Base-by-base conservation (phyloP, 2,113 vertebrate genomes). In the Hippocampus zosterae region DNA sequence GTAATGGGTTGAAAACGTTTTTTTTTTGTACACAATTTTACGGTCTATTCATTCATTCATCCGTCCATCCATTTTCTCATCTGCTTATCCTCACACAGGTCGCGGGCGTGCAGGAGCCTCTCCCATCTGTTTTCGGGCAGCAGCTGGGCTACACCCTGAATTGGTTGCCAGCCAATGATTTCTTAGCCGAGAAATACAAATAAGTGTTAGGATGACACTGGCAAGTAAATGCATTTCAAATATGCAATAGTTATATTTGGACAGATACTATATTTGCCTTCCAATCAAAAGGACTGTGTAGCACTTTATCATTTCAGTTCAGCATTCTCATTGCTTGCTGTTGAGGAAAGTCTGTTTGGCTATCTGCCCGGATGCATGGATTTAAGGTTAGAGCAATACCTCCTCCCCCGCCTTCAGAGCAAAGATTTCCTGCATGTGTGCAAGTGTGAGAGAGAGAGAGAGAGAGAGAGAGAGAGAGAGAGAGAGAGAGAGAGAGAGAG, bases 321-420 rank as follows among this genome's bases (percentile, higher is more conserved):
- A 65, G n/a, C 70, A 61, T 70, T 72, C 62, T 71, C 72, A 74
- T 74, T 73, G 71, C 52, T 71, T 81, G 68, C 86, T 86, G 74
- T 66, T 72, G 74, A 83, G 79, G 81, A 83, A 82, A 87, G 77
- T 85, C 80, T 78, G 78, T 69, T 86, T 90, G 87, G 87, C 76
- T 78, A 74, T 75, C 84, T 80, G 82, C 88, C 87, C 77, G 89
- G 84, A 89, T 84, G 80, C 82, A 85, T 85, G 80, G 82, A 85
- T 87, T 87, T 89, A 86, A 89, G 75, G 79, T 71, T 70, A 44
- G 60, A 74, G 59, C 18, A 16, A 63, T 27, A 37, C 46, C 67
- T 71, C 75, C 52, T 41, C 78, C 75, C 76, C 77, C 21, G 33
- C 59, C 73, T 73, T 70, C 63, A 11, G 72, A 75, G 57, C 64